Percentiles rank a stretch among this genome's conserved stretches.
Evolutionary conservation across 2,888 invertebrate genomes (phyloP).

Genomic region (Epirrhoe tristata): DNA sequence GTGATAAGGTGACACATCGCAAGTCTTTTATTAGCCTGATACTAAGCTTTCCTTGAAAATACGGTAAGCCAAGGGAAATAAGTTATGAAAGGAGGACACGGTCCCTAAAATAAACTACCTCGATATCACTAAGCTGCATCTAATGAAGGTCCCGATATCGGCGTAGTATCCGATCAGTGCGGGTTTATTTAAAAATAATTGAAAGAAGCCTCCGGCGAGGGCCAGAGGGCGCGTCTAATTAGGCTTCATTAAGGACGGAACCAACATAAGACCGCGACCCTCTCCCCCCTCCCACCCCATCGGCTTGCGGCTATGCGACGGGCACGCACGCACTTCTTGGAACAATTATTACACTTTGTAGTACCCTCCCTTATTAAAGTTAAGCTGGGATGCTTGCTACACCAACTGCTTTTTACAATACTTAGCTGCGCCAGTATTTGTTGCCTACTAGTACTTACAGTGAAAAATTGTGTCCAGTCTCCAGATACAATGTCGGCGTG

Average conservation of each 20-base stretch:
- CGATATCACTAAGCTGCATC: neutral
- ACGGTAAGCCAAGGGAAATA: neutral
- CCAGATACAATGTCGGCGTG: neutral
- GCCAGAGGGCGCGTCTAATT: conserved; percentile 18
- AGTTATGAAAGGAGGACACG: too few relatives aligned
- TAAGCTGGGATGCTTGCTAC: too few relatives aligned
- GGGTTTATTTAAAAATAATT: conserved; percentile 23
- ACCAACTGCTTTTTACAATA: too few relatives aligned
- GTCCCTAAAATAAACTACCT: neutral
- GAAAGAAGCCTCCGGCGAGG: conserved; percentile 6
- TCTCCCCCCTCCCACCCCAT: neutral
- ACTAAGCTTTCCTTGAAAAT: neutral
- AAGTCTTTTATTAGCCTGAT: conserved; percentile 1
- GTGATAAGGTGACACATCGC: conserved; percentile 10
- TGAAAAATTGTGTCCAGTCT: neutral
- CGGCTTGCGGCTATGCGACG: neutral
- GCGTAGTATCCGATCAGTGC: conserved; percentile 11
- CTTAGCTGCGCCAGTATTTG: too few relatives aligned
- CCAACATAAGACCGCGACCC: neutral
- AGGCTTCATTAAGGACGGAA: conserved; percentile 9
- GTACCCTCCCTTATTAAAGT: neutral
- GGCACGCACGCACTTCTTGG: neutral
- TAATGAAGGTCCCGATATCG: conserved; percentile 9
- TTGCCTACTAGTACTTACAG: too few relatives aligned
- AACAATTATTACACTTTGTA: neutral